Evolutionary conservation across 2,113 vertebrate species (phyloP).

Genomic region (Scophthalmus maximus): DNA sequence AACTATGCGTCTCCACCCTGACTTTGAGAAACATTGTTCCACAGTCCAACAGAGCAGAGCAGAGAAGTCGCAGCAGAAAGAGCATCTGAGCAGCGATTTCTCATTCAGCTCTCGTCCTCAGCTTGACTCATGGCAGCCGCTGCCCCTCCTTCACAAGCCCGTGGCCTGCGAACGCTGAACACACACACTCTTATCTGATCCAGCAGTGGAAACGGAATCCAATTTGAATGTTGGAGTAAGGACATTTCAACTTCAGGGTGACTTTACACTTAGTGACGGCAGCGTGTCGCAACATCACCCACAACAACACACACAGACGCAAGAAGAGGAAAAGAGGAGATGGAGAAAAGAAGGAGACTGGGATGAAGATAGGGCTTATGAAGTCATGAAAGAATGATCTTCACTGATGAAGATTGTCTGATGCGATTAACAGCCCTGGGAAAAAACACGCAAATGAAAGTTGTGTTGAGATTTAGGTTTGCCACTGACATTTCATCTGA

Average conservation of each 20-base stretch:
- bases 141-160: constrained; percentile 43
- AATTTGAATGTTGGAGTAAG: constrained; percentile 51
- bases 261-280: constrained; percentile 28
- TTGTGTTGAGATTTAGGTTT: not conserved
- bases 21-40: constrained; percentile 26
- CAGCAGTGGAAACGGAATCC: constrained; percentile 42
- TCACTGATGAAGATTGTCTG: not conserved
- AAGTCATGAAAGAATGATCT: too few relatives aligned
- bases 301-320: not conserved
- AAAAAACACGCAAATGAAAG: not conserved
- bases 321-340: not conserved
- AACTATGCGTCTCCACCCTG: constrained; percentile 46
- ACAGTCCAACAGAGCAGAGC: constrained; percentile 5
- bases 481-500: not conserved
- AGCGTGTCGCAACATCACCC: constrained; percentile 7
- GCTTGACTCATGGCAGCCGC: constrained; percentile 25
- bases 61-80: constrained; percentile 17
- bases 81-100: constrained; percentile 37
- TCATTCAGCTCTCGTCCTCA: constrained; percentile 48
- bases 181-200: constrained; percentile 63
- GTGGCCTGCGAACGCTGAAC: constrained; percentile 29
- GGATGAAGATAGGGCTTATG: too few relatives aligned
- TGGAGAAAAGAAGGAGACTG: too few relatives aligned
- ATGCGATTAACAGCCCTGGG: not conserved
- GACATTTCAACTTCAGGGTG: constrained; percentile 50